Conservation (phyloP, 2,113 vertebrate species). For the Thinocorus orbignyianus region DNA sequence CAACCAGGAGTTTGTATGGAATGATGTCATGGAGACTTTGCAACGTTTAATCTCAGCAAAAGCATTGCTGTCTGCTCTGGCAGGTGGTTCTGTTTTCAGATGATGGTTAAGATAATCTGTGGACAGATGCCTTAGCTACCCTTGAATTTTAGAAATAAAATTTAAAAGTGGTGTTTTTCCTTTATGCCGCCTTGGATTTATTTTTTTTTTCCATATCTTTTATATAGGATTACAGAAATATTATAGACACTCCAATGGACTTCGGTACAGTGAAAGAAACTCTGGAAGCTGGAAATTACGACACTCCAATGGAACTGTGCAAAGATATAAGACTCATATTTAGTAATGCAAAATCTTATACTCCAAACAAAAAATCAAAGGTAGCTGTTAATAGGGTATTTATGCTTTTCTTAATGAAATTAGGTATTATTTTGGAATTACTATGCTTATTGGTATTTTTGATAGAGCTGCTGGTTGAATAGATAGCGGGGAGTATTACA, state of each 20-base stretch:
- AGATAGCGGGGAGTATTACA: neutral
- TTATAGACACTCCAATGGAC: constrained; percentile 97
- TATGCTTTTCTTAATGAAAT: neutral
- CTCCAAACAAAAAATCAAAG: constrained; percentile 97
- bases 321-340: constrained; percentile 96
- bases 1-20: too few relatives aligned
- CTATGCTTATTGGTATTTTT: neutral
- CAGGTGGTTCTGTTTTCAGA: neutral
- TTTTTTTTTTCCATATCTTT: neutral
- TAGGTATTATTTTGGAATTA: neutral
- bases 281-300: constrained; percentile 87
- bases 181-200: neutral
- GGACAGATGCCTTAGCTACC: neutral
- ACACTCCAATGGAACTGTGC: constrained; percentile 91
- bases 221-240: constrained; percentile 88
- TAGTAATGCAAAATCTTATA: constrained; percentile 88
- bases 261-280: constrained; percentile 87
- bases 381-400: constrained; percentile 61
- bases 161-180: neutral
- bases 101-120: neutral
- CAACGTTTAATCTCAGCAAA: neutral
- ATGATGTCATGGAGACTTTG: neutral
- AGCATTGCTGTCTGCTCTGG: neutral
- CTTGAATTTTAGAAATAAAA: neutral
- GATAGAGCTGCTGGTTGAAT: neutral